Conservation (phyloP, 2,113 vertebrate genomes). For the Ictidomys tridecemlineatus region DNA sequence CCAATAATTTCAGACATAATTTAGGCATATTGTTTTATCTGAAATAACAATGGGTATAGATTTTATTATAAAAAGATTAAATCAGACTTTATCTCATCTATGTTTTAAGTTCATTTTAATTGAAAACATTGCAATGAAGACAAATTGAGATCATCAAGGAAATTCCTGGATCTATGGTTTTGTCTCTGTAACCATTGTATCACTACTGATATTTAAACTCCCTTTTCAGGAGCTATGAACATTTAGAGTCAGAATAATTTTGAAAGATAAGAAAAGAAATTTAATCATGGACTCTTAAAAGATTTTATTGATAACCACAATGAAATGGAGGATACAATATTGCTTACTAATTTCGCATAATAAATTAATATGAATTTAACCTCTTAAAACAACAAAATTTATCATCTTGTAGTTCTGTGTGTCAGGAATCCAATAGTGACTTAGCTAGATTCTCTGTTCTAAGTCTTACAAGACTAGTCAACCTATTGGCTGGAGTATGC, state of each 20-base stretch:
- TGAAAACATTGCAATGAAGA: not conserved
- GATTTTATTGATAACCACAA: not conserved
- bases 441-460: not conserved
- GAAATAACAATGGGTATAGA: not conserved
- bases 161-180: not conserved
- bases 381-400: not conserved
- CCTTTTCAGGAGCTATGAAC: not conserved
- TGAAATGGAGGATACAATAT: not conserved
- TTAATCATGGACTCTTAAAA: not conserved
- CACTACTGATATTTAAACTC: not conserved
- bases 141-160: not conserved
- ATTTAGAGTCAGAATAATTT: not conserved
- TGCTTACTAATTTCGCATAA: not conserved
- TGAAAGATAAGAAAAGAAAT: not conserved
- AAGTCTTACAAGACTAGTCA: not conserved
- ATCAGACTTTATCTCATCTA: not conserved
- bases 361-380: not conserved
- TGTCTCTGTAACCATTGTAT: not conserved
- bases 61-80: not conserved
- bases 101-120: not conserved
- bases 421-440: not conserved
- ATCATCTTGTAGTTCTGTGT: not conserved
- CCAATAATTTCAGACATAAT: not conserved
- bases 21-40: not conserved
- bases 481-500: not conserved